Base-by-base conservation (phyloP, 2,797 vertebrate genomes). In the Silurus lanzhouensis region DNA sequence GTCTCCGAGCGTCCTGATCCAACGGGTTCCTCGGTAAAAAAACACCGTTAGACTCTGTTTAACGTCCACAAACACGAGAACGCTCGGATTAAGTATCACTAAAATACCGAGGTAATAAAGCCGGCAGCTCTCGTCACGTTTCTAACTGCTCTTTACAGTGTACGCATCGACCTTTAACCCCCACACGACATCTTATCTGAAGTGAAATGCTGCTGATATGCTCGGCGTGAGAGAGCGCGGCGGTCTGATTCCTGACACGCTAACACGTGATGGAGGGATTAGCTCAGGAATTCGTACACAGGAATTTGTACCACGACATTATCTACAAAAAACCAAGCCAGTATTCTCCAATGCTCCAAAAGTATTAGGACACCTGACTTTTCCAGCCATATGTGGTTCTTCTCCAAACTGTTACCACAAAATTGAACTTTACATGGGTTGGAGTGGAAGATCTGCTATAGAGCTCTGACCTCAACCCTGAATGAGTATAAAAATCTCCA, bases 1-100 rank as follows among this genome's bases (percentile, higher is more conserved):
- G 7, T 20, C 17, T 22, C 2, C 15, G 88, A 87, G 86, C 89
- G 89, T 91, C 90, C 90, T 89, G 91, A 89, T 78, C 92, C 89
- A 88, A 85, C 84, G 57, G 66, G 67, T 86, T 89, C 75, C 86
- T 87, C 61, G 13, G n/a, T 17, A 2, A 83, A 83, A 70, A 70
- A 68, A 48, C n/a, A 1, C 7, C 25, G 10, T 66, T 38, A 38
- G 7, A 20, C 27, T 15, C 72, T 7, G 52, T 57, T 44, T 19
- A 68, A 58, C 68, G 63, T 68, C 52, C 48, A 78, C 57, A 58
- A 60, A 55, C 31, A 15, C 4, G 58, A 52, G 3, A 58, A 31
- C 17, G 14, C 17, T 38, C 7, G 10, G 63, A 38, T 19, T 27
- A 52, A 83, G 13, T 3, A 31, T 7, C 58, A 60, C 0, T 66